Conservation (phyloP, 37 sponge, comb jelly and placozoan species). For the Hormiphora californensis region DNA sequence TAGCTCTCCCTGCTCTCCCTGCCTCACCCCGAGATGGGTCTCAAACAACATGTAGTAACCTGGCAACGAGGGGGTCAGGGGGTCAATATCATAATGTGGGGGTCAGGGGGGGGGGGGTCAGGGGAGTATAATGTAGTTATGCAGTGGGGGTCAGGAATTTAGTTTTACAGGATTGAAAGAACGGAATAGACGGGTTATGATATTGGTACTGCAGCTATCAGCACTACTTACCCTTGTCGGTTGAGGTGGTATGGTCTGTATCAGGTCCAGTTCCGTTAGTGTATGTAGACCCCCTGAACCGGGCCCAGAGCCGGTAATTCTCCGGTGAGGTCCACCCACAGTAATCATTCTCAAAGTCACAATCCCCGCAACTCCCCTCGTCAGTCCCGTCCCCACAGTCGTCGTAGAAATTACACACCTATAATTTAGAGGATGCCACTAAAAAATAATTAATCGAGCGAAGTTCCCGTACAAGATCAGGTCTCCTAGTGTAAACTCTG, state of each 20-base stretch:
- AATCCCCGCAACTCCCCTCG: conserved; percentile 51
- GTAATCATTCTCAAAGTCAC: conserved; percentile 50
- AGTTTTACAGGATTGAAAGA: too few relatives aligned
- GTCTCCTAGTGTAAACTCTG: too few relatives aligned
- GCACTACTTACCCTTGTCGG: not conserved
- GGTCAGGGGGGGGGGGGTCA: too few relatives aligned
- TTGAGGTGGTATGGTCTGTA: conserved; percentile 52
- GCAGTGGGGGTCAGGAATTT: too few relatives aligned
- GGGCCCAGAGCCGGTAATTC: conserved; percentile 54
- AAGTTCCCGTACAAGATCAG: too few relatives aligned
- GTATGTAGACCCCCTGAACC: conserved; percentile 41
- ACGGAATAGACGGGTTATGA: too few relatives aligned
- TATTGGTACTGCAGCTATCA: too few relatives aligned
- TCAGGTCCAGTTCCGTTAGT: conserved; percentile 55
- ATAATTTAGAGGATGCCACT: too few relatives aligned
- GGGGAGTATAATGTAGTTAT: too few relatives aligned
- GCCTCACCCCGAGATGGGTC: conserved; percentile 39
- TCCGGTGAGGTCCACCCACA: conserved; percentile 53
- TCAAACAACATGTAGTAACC: conserved; percentile 54
- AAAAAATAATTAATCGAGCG: too few relatives aligned
- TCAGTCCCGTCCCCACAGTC: conserved; percentile 52
- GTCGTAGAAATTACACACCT: conserved; percentile 57
- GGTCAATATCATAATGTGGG: too few relatives aligned
- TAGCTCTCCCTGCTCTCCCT: conserved; percentile 33
- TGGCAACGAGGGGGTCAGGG: too few relatives aligned